Evolutionary conservation across 2,797 vertebrate genomes (phyloP), one percentile per base, ranked within the genome.

Genomic region (Gambusia yucatana): DNA sequence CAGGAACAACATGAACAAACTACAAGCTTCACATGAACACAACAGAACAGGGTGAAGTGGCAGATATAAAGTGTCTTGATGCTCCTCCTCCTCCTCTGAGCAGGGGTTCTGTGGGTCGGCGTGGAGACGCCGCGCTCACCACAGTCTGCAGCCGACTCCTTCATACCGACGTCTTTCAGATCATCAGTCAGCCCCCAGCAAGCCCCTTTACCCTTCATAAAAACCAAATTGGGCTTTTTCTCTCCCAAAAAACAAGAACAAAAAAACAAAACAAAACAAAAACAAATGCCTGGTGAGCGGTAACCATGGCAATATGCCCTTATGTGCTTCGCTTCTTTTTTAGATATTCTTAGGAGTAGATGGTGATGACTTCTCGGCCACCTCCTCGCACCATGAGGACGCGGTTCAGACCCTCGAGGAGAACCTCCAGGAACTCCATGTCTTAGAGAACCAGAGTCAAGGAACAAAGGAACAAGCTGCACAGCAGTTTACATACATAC

Each of bases 351-450:
- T 93, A 99, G 71, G 98, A 99, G 89, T 99, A 99, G 94, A 99
- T 99, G 87, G 98, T 99, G 94, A 99, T 98, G 91, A 99, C 98
- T 94, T 99, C 98, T 10, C 97, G 96, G 73, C 98, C 98, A 0
- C 98, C 97, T 20, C 98, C 98, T 75, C 98, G 95, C 72, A 99
- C 98, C 88, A 99, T 87, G 0, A 99, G 96, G 72, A 98, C 98
- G 80, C 97, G 94, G 91, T 98, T 96, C 81, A 99, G 94, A 67
- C 98, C 98, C 90, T 99, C 98, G 0, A 98, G 97, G 78, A 99
- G 93, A 87, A 99, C 98, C 92, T 99, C 98, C 73, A 99, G 93
- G 88, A 99, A 99, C 93, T 99, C 98, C 97, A 99, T 99, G 79
- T 99, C 98, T 99, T 95, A 80, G 83, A 65, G 13, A 36, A 22